Evolutionary conservation across 2,888 invertebrate species (phyloP), one percentile per base, ranked within the genome.

Genomic region (Drosophila siamana): DNA sequence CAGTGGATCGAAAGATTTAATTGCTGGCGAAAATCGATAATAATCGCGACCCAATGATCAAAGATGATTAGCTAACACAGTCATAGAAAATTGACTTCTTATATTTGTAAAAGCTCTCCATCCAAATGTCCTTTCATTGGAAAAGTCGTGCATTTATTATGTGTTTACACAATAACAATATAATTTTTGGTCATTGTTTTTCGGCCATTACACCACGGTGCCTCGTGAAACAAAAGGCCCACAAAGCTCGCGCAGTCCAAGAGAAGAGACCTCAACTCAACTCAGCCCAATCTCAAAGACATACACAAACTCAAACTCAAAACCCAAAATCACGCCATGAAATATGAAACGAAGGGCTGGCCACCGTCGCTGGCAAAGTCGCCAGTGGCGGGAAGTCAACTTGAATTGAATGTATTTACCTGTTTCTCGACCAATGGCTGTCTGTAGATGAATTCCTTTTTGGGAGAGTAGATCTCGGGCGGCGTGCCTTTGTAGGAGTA

Each of bases 401-500:
- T 13, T 15, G 2, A 38, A 6, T 15, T 38, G 2, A 15, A 38
- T 6, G 15, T 22, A 56, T 68, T 81, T 89, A 90, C 90, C 91
- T 90, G 84, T 70, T 87, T 89, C 57, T 88, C 80, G 59, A 91
- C 86, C 76, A 91, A 75, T 41, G 88, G 82, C 7, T 83, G 78
- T 57, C 82, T 70, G 62, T 86, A 86, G 67, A 89, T 86, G 64
- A 89, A 90, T 70, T 91, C 91, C 87, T 91, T 88, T 57, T 83
- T 83, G 48, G 84, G 74, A 19, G 91, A 89, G 74, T 90, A 90
- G 43, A 87, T 67, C 56, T 90, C 90, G 36, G 91, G 91, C 77
- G 91, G 87, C 69, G 68, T 72, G 26, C 90, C 90, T 85, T 91
- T 90, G 73, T 75, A 86, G 19, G 90, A 91, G 28, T 90, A 86